Percentiles rank a stretch among this genome's conserved stretches.
These are phyloP conservation scores for Karalla daura DNA, from an alignment of 2,797 vertebrate species.

Conservation along the genomic window DNA sequence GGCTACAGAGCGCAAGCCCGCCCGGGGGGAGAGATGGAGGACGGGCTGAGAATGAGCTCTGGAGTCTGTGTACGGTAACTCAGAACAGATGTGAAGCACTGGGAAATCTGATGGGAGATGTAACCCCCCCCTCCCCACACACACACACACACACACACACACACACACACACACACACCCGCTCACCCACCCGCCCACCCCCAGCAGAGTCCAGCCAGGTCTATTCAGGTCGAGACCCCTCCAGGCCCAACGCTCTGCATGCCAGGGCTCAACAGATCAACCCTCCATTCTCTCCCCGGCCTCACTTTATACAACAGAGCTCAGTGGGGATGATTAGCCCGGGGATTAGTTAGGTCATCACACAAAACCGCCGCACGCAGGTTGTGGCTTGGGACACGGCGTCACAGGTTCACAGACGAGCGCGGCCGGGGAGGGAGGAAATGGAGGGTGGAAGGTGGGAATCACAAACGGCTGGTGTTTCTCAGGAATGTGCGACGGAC, in stretches of 20 bases:
- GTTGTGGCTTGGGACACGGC: conserved; percentile 9
- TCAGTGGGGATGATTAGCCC: conserved; percentile 61
- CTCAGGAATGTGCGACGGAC: conserved; percentile 61
- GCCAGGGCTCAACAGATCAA: conserved; percentile 66
- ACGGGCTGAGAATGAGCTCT: no score
- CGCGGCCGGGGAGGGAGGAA: conserved; percentile 32
- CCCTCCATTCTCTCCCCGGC: conserved; percentile 54
- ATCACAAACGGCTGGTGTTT: conserved; percentile 50
- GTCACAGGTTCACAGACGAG: conserved; percentile 44
- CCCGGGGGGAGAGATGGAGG: no score
- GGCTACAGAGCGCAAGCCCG: conserved; percentile 8
- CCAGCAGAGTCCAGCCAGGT: conserved; percentile 54
- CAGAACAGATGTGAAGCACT: not conserved
- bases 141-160: no score
- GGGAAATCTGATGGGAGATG: no score
- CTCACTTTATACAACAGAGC: conserved; percentile 58
- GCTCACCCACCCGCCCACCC: no score
- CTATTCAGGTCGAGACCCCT: conserved; percentile 44
- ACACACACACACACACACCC: no score
- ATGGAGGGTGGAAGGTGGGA: conserved; percentile 63
- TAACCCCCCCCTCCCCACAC: no score
- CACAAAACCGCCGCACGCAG: conserved; percentile 49
- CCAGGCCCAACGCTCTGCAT: conserved; percentile 49
- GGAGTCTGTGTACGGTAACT: no score
- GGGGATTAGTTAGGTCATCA: conserved; percentile 62